Conservation (phyloP, 2,113 vertebrate genomes). For the Gracilinanus agilis region DNA sequence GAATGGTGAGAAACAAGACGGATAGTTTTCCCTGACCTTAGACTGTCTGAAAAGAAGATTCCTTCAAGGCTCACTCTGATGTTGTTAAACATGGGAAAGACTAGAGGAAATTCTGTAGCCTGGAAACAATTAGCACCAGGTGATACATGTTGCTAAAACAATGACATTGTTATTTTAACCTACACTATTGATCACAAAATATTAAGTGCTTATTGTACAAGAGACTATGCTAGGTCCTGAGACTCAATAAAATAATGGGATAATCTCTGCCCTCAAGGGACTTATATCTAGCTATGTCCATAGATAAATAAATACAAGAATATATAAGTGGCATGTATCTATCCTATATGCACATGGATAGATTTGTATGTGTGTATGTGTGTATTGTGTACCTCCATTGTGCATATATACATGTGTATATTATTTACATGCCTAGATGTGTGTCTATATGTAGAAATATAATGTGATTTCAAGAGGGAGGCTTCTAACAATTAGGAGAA, state of each 20-base stretch:
- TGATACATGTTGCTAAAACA: slow-evolving; percentile 34
- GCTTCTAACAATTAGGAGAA: background rate
- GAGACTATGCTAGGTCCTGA: background rate
- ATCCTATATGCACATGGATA: background rate
- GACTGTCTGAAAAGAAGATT: background rate
- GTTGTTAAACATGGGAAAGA: background rate
- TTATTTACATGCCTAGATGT: too few relatives aligned
- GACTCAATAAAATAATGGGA: background rate
- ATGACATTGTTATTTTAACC: background rate
- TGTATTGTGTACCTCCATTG: background rate
- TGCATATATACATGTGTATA: too few relatives aligned
- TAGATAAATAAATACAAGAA: background rate
- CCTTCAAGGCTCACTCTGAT: background rate
- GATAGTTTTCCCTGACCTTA: background rate
- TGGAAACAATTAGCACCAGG: slow-evolving; percentile 54
- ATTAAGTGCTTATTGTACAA: background rate
- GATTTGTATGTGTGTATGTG: too few relatives aligned
- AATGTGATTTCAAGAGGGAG: background rate
- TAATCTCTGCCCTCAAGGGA: background rate
- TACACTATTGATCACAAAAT: background rate
- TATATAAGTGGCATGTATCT: background rate
- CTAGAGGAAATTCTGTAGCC: background rate
- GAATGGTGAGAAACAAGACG: background rate
- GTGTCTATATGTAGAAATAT: background rate
- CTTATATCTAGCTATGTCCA: background rate